These are phyloP conservation scores for Zoanthus gigantus DNA, from an alignment of 92 coral and sea anemone genomes.

Conservation along the genomic window DNA sequence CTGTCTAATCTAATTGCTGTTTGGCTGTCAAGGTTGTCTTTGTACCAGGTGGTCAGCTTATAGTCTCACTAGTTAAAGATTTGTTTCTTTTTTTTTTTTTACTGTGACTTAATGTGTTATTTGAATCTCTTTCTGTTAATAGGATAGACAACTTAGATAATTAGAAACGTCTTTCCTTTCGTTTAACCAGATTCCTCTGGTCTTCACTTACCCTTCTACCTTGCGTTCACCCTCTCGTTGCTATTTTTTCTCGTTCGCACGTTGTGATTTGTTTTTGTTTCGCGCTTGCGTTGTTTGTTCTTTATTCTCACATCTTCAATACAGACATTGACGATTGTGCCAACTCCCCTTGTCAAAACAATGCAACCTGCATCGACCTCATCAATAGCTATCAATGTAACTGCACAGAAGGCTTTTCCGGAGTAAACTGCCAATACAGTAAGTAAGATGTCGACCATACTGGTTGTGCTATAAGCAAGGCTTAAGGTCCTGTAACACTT, in stretches of 20 bases:
- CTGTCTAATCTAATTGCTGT: too few species aligned
- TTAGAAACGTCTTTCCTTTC: too few species aligned
- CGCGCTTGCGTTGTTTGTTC: conserved; percentile 28
- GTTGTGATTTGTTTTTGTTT: not conserved
- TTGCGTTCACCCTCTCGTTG: not conserved
- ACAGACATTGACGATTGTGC: conserved; percentile 70
- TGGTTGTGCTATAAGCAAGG: too few species aligned
- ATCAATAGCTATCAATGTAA: conserved; percentile 65
- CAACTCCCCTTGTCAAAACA: conserved; percentile 66
- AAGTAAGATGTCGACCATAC: not conserved
- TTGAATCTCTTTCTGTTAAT: too few species aligned
- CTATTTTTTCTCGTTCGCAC: conserved; percentile 8
- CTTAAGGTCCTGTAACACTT: too few species aligned
- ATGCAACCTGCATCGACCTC: conserved; percentile 66
- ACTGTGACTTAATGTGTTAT: too few species aligned
- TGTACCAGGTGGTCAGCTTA: too few species aligned
- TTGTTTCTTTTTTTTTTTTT: too few species aligned
- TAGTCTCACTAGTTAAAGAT: too few species aligned
- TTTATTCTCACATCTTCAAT: conserved; percentile 17
- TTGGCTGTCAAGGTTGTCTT: too few species aligned
- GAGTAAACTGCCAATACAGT: conserved; percentile 64
- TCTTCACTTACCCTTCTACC: not conserved
- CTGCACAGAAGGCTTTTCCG: conserved; percentile 67
- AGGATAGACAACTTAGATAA: too few species aligned
- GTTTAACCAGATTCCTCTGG: not conserved